Evolutionary conservation across 2,888 invertebrate genomes (phyloP), one percentile per base, ranked within the genome.

Genomic region (Lutraria lutraria): DNA sequence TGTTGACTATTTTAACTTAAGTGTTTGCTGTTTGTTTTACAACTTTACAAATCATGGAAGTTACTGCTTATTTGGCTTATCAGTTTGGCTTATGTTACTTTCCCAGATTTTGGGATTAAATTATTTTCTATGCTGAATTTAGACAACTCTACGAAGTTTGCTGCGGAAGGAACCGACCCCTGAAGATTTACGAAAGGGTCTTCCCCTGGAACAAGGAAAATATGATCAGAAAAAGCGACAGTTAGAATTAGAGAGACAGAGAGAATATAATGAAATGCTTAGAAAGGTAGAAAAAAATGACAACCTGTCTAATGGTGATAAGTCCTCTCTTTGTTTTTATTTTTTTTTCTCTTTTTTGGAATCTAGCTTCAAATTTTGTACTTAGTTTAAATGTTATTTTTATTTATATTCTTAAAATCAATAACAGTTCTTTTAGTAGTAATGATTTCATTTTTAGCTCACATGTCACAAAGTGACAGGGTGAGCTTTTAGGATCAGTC

Each of bases 241-340:
- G 53, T 86, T 93, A n/a, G 81, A 89, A 80, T 93, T 90, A 19
- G 94, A 94, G 82, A 84, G 95, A 86, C 91, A 94, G 25, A 86
- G 88, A 76, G 95, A 95, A 82, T 95, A 95, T 91, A 95, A 95
- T 89, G 90, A 93, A 83, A 56, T 94, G 16, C 86, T 94, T 15
- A 81, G 88, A 29, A 86, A 94, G 94, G 94, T 93, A 88, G 83
- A 83, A 25, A 34, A 19, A 31, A 60, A 53, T 81, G 8, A 34
- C 76, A 31, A 34, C 31, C 76, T 56, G 76, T 76, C n/a, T 53
- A 16, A 13, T 84, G 84, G 84, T 84, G 76, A 76, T 29, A 72
- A 53, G 34, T 63, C 60, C 63, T 54, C 56, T 82, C 31, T 56
- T n/a, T 31, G 13, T 10, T 31, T 56, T n/a, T 31, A n/a, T 3